Evolutionary conservation across 2,113 vertebrate species (phyloP).

Genomic region (Nyctereutes procyonoides): DNA sequence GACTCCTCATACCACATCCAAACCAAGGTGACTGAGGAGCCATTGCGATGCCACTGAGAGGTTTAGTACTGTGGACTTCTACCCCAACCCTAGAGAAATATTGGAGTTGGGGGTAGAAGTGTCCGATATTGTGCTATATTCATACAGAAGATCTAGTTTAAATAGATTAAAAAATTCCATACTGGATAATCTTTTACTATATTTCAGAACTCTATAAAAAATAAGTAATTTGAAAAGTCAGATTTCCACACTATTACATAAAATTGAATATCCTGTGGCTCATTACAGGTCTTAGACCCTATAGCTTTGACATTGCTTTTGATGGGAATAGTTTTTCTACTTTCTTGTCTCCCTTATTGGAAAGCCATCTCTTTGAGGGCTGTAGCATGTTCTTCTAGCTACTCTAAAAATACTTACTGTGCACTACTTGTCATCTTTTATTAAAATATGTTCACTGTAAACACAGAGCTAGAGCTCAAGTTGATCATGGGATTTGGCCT

Average conservation of each 20-base stretch:
- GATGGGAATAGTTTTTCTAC: not conserved
- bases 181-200: not conserved
- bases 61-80: not conserved
- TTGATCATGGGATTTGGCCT: not conserved
- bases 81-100: not conserved
- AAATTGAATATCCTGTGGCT: not conserved
- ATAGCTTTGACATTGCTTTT: not conserved
- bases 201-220: conserved; percentile 42
- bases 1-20: not conserved
- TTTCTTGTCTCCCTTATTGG: not conserved
- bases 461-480: conserved; percentile 25
- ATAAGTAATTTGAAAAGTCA: not conserved
- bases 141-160: not conserved
- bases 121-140: not conserved
- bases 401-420: conserved; percentile 10
- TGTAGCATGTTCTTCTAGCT: not conserved
- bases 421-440: not conserved
- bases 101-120: not conserved
- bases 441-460: conserved; percentile 30
- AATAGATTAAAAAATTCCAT: conserved; percentile 5
- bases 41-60: not conserved
- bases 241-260: not conserved
- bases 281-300: not conserved
- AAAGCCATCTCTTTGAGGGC: not conserved
- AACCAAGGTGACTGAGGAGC: not conserved